phyloP scores from a whole-genome alignment of 2,113 vertebrate species.

The Daboia siamensis region DNA sequence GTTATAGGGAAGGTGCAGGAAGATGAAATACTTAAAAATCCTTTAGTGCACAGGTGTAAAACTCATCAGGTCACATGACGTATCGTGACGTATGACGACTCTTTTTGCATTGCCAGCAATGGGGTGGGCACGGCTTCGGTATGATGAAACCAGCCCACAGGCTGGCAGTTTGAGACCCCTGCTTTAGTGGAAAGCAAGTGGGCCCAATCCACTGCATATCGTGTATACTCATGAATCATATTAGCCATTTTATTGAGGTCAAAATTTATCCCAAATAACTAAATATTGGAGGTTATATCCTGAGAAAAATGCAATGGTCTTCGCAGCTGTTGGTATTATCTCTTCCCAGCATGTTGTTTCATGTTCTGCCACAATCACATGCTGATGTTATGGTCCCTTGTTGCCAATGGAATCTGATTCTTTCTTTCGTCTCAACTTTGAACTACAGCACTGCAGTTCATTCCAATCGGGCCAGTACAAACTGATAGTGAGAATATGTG shows the following conservation, averaged over 20 bases:
- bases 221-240: not conserved
- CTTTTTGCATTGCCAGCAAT: too few relatives aligned
- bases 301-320: not conserved
- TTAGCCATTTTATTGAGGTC: not conserved
- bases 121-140: too few relatives aligned
- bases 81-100: too few relatives aligned
- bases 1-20: not conserved
- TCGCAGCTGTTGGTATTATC: not conserved
- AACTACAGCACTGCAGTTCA: not conserved
- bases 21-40: not conserved
- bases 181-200: not conserved
- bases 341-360: not conserved
- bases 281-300: not conserved
- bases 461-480: not conserved
- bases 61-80: too few relatives aligned
- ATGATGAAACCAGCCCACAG: too few relatives aligned
- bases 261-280: not conserved
- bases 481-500: not conserved
- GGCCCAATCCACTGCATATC: not conserved
- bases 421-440: too few relatives aligned
- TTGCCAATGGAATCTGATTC: not conserved
- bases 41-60: not conserved
- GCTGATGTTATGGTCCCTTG: not conserved
- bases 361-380: not conserved
- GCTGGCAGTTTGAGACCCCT: too few relatives aligned